A percentile compares a stretch with the other conserved stretches of the same genome.
These are phyloP conservation scores for Caenorhabditis sp. DNA, from an alignment of 2,888 invertebrate species.

Conservation along the genomic window DNA sequence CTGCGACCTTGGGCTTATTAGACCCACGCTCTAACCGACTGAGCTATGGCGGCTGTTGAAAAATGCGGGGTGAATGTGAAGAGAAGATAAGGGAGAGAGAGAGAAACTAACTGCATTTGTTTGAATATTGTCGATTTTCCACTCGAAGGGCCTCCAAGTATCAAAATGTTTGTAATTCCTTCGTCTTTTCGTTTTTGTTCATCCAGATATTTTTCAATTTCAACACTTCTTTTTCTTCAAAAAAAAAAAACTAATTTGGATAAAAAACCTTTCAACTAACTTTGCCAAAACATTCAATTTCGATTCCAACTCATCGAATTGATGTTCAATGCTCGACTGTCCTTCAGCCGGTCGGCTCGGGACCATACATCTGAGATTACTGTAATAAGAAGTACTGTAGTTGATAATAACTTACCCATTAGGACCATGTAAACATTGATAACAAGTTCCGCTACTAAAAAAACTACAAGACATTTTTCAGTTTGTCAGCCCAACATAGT, in stretches of 20 bases:
- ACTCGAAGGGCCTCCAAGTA: slow-evolving; percentile 41
- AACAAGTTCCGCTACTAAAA: slow-evolving; percentile 19
- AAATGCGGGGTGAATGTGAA: background rate
- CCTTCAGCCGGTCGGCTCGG: slow-evolving; percentile 28
- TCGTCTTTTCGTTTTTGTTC: slow-evolving; percentile 11
- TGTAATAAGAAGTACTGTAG: background rate
- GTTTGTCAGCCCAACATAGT: background rate
- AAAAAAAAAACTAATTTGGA: too few relatives aligned
- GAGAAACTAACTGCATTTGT: slow-evolving; percentile 42
- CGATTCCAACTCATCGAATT: slow-evolving; percentile 22
- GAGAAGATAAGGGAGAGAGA: background rate
- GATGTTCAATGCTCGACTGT: slow-evolving; percentile 8
- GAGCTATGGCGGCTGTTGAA: slow-evolving; percentile 64
- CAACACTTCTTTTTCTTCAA: slow-evolving; percentile 23
- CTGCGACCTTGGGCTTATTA: slow-evolving; percentile 70
- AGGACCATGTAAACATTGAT: slow-evolving; percentile 29
- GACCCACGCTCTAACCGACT: slow-evolving; percentile 71
- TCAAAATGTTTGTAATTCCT: slow-evolving; percentile 27
- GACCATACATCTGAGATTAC: slow-evolving; percentile 26
- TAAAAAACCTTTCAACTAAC: slow-evolving; percentile 8
- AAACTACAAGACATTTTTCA: slow-evolving; percentile 6
- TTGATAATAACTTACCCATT: slow-evolving; percentile 16
- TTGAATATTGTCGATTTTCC: slow-evolving; percentile 50
- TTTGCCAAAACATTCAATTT: slow-evolving; percentile 26
- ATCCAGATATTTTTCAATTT: slow-evolving; percentile 23